Evolutionary conservation across 2,113 vertebrate genomes (phyloP).

Genomic region (Myotis brandtii): DNA sequence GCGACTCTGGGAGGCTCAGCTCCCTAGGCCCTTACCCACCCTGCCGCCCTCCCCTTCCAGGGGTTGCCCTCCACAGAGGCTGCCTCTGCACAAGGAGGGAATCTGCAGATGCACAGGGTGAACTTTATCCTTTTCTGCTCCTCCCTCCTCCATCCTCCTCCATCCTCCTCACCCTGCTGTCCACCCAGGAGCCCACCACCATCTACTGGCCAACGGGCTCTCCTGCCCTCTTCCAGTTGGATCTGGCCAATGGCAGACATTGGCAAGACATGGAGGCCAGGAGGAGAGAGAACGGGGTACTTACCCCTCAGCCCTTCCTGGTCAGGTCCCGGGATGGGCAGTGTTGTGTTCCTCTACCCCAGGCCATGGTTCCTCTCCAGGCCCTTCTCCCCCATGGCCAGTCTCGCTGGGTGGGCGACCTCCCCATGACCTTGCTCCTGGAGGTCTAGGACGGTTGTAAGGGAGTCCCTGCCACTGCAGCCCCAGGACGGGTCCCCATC

Average conservation of each 20-base stretch:
- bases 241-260: not conserved
- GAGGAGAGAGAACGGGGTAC: not conserved
- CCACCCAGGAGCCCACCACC: not conserved
- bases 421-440: not conserved
- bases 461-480: not conserved
- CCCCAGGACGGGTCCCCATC: not conserved
- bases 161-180: not conserved
- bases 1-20: not conserved
- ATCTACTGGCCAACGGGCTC: not conserved
- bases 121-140: not conserved
- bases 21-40: not conserved
- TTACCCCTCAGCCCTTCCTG: not conserved
- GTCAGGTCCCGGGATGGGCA: not conserved
- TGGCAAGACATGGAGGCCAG: not conserved
- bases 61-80: not conserved
- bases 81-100: not conserved
- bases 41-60: not conserved
- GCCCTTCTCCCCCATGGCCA: not conserved
- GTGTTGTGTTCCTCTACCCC: not conserved
- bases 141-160: not conserved
- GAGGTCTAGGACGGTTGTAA: not conserved
- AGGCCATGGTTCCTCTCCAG: not conserved
- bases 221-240: not conserved
- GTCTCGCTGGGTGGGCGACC: not conserved
- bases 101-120: fast-evolving